Conservation (phyloP, 2,888 invertebrate genomes). For the Loripinus fragilis region DNA sequence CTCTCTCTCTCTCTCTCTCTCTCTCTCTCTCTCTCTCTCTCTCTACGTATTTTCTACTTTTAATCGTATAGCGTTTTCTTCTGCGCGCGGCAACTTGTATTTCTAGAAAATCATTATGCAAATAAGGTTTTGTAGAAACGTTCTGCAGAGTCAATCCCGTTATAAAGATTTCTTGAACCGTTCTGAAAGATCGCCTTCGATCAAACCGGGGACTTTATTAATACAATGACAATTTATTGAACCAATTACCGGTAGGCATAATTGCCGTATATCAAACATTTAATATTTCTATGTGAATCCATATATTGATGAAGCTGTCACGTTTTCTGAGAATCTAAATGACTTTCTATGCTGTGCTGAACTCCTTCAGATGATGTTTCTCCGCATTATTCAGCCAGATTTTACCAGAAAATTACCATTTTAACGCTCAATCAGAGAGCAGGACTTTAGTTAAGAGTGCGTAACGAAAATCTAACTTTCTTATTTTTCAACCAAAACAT, state of each 20-base stretch:
- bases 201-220: not conserved
- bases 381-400: not conserved
- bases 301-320: conserved; percentile 11
- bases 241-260: conserved; percentile 8
- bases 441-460: too few species aligned
- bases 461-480: too few species aligned
- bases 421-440: conserved; percentile 12
- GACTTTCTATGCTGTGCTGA: conserved; percentile 7
- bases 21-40: too few species aligned
- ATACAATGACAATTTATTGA: conserved; percentile 4
- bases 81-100: too few species aligned
- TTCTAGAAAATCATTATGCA: too few species aligned
- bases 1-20: too few species aligned
- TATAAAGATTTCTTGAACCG: too few species aligned
- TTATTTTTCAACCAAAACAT: too few species aligned
- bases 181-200: not conserved
- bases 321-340: not conserved
- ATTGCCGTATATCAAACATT: conserved; percentile 15
- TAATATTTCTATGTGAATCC: conserved; percentile 12
- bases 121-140: too few species aligned
- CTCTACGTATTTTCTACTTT: too few species aligned
- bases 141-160: too few species aligned
- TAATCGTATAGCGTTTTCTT: too few species aligned
- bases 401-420: conserved; percentile 26
- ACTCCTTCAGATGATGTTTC: not conserved